These are phyloP conservation scores for Sericinus montela DNA, from an alignment of 2,888 invertebrate species.

Conservation along the genomic window DNA sequence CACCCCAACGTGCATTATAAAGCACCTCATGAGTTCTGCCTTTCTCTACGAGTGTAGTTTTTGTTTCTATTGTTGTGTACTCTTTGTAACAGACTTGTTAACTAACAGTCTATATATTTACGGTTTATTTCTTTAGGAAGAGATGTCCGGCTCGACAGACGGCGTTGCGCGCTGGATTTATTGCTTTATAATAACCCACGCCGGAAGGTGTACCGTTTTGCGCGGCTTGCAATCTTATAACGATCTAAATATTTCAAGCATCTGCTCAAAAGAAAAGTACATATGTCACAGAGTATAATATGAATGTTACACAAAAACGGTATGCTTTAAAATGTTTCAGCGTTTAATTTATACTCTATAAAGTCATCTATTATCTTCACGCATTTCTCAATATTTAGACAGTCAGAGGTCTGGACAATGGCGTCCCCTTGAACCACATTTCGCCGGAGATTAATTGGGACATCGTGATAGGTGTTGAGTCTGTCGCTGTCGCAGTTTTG, in stretches of 20 bases:
- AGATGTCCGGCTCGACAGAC: constrained; percentile 4
- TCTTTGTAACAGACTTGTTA: constrained; percentile 48
- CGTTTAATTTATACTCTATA: too few species aligned
- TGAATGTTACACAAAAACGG: too few species aligned
- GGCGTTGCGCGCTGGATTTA: constrained; percentile 35
- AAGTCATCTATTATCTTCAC: too few species aligned
- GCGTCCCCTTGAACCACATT: too few species aligned
- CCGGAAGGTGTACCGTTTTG: constrained; percentile 50
- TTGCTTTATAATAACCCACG: constrained; percentile 50
- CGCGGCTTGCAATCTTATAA: constrained; percentile 42
- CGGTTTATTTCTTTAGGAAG: constrained; percentile 34
- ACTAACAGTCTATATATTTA: constrained; percentile 39
- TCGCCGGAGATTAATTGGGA: too few species aligned
- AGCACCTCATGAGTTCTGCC: constrained; percentile 66
- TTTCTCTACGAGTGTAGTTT: constrained; percentile 31
- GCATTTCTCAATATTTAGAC: too few species aligned
- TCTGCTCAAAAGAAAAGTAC: not conserved
- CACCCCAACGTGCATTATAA: constrained; percentile 45
- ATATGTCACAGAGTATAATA: too few species aligned
- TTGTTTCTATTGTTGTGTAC: constrained; percentile 25
- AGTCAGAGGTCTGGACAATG: too few species aligned
- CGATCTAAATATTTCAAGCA: constrained; percentile 33
- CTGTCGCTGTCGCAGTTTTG: too few species aligned
- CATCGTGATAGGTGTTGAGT: too few species aligned
- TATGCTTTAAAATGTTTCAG: too few species aligned